Base-by-base conservation (phyloP, 23 tunicate genomes). In the Styela plicata region DNA sequence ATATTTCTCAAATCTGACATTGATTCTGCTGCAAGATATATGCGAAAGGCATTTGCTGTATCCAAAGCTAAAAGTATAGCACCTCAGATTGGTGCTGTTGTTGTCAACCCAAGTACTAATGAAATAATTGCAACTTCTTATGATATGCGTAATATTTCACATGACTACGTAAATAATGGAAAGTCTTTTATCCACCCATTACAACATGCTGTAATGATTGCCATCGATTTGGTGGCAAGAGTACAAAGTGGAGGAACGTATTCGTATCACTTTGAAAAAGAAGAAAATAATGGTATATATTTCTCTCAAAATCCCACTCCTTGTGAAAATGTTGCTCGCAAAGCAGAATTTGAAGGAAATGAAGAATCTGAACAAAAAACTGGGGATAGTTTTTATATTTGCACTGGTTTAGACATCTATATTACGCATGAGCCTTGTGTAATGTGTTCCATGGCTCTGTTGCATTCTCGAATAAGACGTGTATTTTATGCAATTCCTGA, bases 401-500 rank as follows among this genome's bases (percentile, higher is more conserved):
- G 93, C 80, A 93, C 92, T 23, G 89, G 89, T 1, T 35, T 84
- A 2, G 89, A 87, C 69, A 63, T 81, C 2, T 93, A 93, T 74
- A 30, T 85, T 19, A 85, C 92, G 10, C 24, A 63, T 19, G 98
- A 93, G 85, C 98, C 98, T 3, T 93, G 98, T 34, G 81, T 85
- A 24, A 93, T 93, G 98, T 93, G 98, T 69, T 76, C 89, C 0
- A 93, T 93, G 98, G 98, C 98, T 1, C 69, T 93, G 65, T 64
- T 93, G 76, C 98, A 93, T 84, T 88, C 98, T 0, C 87, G 98
- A 17, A 69, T 93, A 10, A 63, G 66, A 2, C 63, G 93, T 7
- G 98, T 93, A 2, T 88, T 93, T 69, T 93, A 93, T 68, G 79
- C 79, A 22, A 63, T 32, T 2, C 2, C 69, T 30, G 62, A 22